A percentile compares a stretch with the other conserved stretches of the same genome.
These are phyloP conservation scores for Celastrina argiolus DNA, from an alignment of 2,888 invertebrate genomes.

Conservation along the genomic window DNA sequence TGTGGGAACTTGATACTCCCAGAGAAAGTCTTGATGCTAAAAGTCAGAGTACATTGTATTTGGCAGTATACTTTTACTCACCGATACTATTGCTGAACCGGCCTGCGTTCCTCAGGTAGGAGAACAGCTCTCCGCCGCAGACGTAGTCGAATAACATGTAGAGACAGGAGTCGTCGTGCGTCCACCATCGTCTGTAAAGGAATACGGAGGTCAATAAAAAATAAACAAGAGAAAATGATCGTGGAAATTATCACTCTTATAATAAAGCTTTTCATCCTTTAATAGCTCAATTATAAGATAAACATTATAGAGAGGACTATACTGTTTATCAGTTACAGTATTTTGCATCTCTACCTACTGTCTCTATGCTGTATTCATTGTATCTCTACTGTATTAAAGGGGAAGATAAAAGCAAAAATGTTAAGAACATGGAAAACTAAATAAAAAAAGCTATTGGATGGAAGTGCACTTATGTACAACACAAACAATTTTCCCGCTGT, in stretches of 20 bases:
- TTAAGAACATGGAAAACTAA: not conserved
- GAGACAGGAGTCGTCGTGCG: constrained; percentile 92
- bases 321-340: no score
- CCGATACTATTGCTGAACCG: constrained; percentile 90
- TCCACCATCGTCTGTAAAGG: constrained; percentile 89
- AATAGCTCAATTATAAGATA: no score
- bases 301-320: no score
- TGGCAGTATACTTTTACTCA: constrained; percentile 46
- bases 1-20: constrained; percentile 3
- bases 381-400: no score
- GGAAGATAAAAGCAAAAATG: not conserved
- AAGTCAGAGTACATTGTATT: not conserved
- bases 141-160: constrained; percentile 99
- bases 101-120: constrained; percentile 94
- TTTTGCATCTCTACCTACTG: no score
- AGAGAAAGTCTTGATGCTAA: constrained; percentile 11
- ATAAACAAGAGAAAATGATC: no score
- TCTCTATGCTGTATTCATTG: no score
- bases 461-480: not conserved
- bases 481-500: not conserved
- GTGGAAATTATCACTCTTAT: not conserved
- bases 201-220: not conserved
- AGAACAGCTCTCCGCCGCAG: constrained; percentile 97
- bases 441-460: not conserved
- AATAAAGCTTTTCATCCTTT: not conserved